Evolutionary conservation across 2,888 invertebrate species (phyloP).

Genomic region (Caenorhabditis uteleia): DNA sequence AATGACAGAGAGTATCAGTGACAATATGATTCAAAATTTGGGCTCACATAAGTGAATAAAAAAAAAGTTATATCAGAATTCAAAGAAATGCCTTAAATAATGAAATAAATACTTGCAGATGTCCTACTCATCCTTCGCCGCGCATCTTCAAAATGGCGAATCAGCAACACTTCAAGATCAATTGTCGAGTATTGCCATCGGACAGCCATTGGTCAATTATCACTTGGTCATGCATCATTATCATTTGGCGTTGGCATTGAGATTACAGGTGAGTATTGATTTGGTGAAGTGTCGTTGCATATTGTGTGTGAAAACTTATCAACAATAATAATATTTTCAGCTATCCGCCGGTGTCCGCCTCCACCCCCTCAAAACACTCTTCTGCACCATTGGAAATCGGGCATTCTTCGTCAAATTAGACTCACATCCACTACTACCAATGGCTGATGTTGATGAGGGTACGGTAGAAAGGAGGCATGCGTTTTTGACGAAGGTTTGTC

Average conservation of each 20-base stretch:
- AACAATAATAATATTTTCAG: slow-evolving; percentile 13
- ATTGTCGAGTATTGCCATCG: slow-evolving; percentile 35
- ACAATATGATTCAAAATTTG: too few relatives aligned
- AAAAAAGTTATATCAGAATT: not conserved
- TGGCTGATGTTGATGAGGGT: slow-evolving; percentile 54
- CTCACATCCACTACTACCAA: slow-evolving; percentile 61
- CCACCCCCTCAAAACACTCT: slow-evolving; percentile 35
- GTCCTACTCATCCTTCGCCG: slow-evolving; percentile 19
- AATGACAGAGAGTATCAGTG: too few relatives aligned
- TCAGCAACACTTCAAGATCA: slow-evolving; percentile 29
- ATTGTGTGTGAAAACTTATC: not conserved
- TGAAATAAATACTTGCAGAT: slow-evolving; percentile 16
- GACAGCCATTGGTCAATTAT: slow-evolving; percentile 58
- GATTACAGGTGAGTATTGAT: slow-evolving; percentile 24
- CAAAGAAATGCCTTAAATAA: too few relatives aligned
- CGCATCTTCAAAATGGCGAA: slow-evolving; percentile 12
- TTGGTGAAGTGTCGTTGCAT: not conserved
- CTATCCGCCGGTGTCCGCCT: slow-evolving; percentile 35
- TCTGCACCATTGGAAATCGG: slow-evolving; percentile 52
- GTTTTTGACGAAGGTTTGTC: slow-evolving; percentile 57
- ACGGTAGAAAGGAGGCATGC: slow-evolving; percentile 49
- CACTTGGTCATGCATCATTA: slow-evolving; percentile 62
- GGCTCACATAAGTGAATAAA: too few relatives aligned
- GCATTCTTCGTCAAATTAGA: slow-evolving; percentile 61
- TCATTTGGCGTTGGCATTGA: slow-evolving; percentile 51